Evolutionary conservation across 1,140 invertebrate genomes (phyloP).

Genomic region (Phymastichus coffea): DNA sequence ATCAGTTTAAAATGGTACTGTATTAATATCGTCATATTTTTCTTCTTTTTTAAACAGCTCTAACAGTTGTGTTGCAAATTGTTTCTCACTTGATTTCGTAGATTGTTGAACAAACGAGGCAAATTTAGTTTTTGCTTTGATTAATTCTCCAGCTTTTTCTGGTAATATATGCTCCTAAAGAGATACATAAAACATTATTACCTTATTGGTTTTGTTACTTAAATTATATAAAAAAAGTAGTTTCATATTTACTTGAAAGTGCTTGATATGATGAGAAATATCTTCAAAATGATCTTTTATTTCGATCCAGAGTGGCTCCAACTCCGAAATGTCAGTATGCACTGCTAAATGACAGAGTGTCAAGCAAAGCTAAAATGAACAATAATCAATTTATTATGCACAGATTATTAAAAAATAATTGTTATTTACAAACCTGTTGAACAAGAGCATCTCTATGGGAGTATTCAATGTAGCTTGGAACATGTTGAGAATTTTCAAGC

Average conservation of each 20-base stretch:
- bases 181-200: constrained; percentile 7
- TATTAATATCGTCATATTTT: constrained; percentile 38
- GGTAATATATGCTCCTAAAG: constrained; percentile 48
- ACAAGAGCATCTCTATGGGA: constrained; percentile 75
- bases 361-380: constrained; percentile 47
- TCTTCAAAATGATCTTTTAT: constrained; percentile 48
- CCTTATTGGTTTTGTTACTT: constrained; percentile 2
- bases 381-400: constrained; percentile 16
- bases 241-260: constrained; percentile 44
- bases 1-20: constrained; percentile 21
- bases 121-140: constrained; percentile 45
- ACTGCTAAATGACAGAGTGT: constrained; percentile 48
- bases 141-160: constrained; percentile 51
- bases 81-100: constrained; percentile 35
- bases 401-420: neutral
- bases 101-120: constrained; percentile 38
- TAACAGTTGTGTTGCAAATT: constrained; percentile 41
- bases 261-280: constrained; percentile 44
- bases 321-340: constrained; percentile 41
- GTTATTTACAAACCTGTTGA: constrained; percentile 61
- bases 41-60: constrained; percentile 45
- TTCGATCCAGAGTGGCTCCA: constrained; percentile 47
- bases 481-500: constrained; percentile 71
- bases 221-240: constrained; percentile 6
- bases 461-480: constrained; percentile 79